phyloP scores from a whole-genome alignment of 2,797 vertebrate species.

The Novumbra hubbsi region DNA sequence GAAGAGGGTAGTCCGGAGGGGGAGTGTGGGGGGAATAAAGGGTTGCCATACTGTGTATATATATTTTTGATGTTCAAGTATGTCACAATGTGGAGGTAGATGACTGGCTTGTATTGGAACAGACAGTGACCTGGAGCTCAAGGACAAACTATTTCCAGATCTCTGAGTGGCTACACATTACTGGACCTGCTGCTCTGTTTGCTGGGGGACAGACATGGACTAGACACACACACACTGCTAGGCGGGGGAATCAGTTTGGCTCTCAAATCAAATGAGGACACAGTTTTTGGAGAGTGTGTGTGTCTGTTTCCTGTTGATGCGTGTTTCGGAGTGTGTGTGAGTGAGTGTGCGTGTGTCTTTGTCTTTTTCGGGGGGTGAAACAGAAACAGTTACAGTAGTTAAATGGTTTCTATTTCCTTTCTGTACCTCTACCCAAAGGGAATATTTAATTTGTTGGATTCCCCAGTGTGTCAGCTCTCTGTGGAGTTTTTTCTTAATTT shows the following conservation, averaged over 20 bases:
- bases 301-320: constrained; percentile 15
- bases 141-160: constrained; percentile 71
- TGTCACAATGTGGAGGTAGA: constrained; percentile 64
- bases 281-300: constrained; percentile 34
- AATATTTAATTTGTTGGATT: constrained; percentile 57
- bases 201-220: constrained; percentile 1
- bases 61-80: constrained; percentile 55
- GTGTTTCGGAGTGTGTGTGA: neutral
- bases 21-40: neutral
- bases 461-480: constrained; percentile 43
- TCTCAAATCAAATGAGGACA: constrained; percentile 52
- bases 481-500: constrained; percentile 57
- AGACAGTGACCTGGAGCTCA: constrained; percentile 66
- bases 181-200: constrained; percentile 40
- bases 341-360: constrained; percentile 21
- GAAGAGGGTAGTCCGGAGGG: neutral
- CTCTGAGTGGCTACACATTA: constrained; percentile 60
- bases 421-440: constrained; percentile 54
- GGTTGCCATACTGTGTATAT: neutral
- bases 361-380: constrained; percentile 26
- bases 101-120: constrained; percentile 60
- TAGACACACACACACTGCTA: constrained; percentile 15
- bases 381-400: constrained; percentile 44
- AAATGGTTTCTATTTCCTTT: constrained; percentile 55
- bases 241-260: constrained; percentile 40